phyloP scores from a whole-genome alignment of 2,888 invertebrate genomes.

The Trichogramma dendrolimi region DNA sequence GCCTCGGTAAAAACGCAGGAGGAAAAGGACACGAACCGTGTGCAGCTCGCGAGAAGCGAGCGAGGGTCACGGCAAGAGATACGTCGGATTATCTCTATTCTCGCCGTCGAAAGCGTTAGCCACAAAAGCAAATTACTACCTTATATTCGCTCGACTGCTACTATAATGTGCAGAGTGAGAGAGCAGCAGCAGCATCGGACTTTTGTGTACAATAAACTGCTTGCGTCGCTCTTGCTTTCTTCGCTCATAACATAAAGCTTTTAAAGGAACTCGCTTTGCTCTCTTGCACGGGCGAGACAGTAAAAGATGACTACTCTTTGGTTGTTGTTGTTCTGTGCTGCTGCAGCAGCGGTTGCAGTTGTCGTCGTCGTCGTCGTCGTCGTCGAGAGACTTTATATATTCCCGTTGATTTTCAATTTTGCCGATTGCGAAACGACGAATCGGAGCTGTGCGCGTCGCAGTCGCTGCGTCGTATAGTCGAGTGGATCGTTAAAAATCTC shows the following conservation, averaged over 20 bases:
- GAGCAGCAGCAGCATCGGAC: too few relatives aligned
- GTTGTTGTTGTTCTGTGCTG: not conserved
- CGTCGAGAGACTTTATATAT: too few relatives aligned
- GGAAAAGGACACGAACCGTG: not conserved
- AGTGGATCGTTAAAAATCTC: constrained; percentile 17
- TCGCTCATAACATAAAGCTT: constrained; percentile 21
- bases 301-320: not conserved
- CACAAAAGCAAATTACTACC: constrained; percentile 23
- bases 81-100: not conserved
- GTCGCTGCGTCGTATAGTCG: not conserved
- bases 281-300: not conserved
- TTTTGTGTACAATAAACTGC: constrained; percentile 11
- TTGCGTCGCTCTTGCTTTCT: not conserved
- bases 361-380: too few relatives aligned
- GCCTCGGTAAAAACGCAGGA: not conserved
- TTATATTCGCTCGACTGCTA: not conserved
- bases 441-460: not conserved
- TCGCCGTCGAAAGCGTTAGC: not conserved
- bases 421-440: constrained; percentile 16
- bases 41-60: not conserved
- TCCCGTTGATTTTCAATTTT: constrained; percentile 23
- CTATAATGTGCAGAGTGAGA: too few relatives aligned
- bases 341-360: constrained; percentile 1
- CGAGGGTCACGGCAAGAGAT: not conserved
- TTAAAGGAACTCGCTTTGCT: constrained; percentile 5